Percentiles rank a stretch among this genome's conserved stretches.
Conservation (phyloP, 1,140 invertebrate species). For the Penaeus chinensis region DNA sequence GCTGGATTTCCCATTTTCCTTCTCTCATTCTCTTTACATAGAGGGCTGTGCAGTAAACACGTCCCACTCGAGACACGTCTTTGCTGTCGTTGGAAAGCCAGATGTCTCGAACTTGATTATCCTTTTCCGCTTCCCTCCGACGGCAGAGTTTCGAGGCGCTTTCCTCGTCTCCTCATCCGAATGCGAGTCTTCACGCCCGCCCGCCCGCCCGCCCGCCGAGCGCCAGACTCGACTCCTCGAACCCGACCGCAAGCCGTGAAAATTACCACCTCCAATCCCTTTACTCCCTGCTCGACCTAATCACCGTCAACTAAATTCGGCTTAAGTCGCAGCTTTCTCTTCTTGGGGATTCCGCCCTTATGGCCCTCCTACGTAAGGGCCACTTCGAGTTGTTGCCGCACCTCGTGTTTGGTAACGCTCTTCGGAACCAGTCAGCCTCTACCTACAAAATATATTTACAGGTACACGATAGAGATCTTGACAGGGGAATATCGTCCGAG, state of each 20-base stretch:
- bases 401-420: slow-evolving; percentile 23
- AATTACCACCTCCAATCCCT: slow-evolving; percentile 58
- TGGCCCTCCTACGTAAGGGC: neutral
- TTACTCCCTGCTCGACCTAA: slow-evolving; percentile 56
- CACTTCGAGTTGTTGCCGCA: neutral
- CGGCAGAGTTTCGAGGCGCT: too few species aligned
- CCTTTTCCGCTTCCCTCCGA: too few species aligned
- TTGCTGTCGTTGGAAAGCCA: too few species aligned
- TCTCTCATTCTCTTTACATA: too few species aligned
- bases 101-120: too few species aligned
- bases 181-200: neutral
- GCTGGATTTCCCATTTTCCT: too few species aligned
- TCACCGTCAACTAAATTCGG: slow-evolving; percentile 46
- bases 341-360: neutral
- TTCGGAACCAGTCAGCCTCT: slow-evolving; percentile 38
- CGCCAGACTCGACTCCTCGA: slow-evolving; percentile 68
- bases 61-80: too few species aligned
- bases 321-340: neutral
- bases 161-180: too few species aligned
- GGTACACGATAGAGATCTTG: slow-evolving; percentile 54
- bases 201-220: slow-evolving; percentile 38
- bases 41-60: too few species aligned
- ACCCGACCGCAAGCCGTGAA: slow-evolving; percentile 61
- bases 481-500: slow-evolving; percentile 51
- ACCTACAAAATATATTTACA: slow-evolving; percentile 62